Conservation (phyloP, 2,797 vertebrate genomes). For the Schizopygopsis malacanthus region DNA sequence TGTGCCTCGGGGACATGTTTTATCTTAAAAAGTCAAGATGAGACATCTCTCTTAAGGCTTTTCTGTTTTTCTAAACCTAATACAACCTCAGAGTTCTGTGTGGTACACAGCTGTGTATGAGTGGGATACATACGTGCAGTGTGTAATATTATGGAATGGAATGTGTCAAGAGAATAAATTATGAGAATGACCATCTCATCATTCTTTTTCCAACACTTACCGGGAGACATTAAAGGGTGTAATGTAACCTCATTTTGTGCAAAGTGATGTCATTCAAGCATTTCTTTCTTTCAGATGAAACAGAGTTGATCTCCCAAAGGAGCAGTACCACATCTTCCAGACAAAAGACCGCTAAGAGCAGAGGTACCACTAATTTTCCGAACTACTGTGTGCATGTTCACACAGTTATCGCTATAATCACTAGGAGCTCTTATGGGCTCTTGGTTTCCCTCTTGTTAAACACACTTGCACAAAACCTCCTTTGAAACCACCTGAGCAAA, state of each 20-base stretch:
- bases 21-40: background rate
- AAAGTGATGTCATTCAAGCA: background rate
- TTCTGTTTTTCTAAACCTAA: slow-evolving; percentile 16
- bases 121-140: background rate
- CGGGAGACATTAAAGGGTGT: background rate
- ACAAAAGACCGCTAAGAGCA: slow-evolving; percentile 6
- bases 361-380: slow-evolving; percentile 15
- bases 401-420: background rate
- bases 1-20: background rate
- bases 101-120: background rate
- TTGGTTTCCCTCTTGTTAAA: background rate
- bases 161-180: slow-evolving; percentile 1
- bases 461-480: background rate
- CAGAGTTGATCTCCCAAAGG: slow-evolving; percentile 14
- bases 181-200: background rate
- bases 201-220: background rate
- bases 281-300: slow-evolving; percentile 13
- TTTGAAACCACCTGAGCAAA: background rate
- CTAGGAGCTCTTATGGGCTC: background rate
- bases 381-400: background rate
- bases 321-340: background rate
- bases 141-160: slow-evolving; percentile 5
- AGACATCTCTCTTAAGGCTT: background rate
- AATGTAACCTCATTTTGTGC: background rate
- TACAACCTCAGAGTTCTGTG: background rate